Evolutionary conservation across 1,140 invertebrate species (phyloP).

Genomic region (Oppia nitens): DNA sequence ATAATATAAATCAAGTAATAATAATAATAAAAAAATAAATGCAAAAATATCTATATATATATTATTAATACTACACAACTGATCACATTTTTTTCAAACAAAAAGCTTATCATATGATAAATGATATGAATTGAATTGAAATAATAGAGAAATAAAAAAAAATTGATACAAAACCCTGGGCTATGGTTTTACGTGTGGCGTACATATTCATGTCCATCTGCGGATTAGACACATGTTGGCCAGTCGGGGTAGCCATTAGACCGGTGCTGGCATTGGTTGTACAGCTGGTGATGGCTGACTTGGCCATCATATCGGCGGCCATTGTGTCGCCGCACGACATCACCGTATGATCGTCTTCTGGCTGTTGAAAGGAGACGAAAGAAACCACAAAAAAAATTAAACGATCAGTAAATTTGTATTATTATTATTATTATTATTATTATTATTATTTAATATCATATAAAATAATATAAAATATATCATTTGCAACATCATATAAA

Average conservation of each 20-base stretch:
- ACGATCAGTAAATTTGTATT: neutral
- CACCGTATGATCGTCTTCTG: neutral
- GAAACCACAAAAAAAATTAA: neutral
- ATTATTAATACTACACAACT: no score
- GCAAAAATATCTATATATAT: no score
- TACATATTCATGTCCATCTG: constrained; percentile 55
- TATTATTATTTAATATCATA: neutral
- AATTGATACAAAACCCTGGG: constrained; percentile 30
- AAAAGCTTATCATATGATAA: no score
- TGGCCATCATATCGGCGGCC: no score
- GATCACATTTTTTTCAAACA: no score
- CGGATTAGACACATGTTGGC: constrained; percentile 8
- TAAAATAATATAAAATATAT: no score
- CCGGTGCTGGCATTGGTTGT: neutral
- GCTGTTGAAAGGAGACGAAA: neutral
- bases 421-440: neutral
- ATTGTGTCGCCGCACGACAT: neutral
- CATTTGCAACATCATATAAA: no score
- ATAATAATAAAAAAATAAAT: no score
- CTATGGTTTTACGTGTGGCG: constrained; percentile 71
- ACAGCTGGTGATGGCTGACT: neutral
- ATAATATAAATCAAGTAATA: no score
- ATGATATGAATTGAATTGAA: no score
- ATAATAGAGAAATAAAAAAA: neutral
- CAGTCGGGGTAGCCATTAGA: no score